phyloP scores from a whole-genome alignment of 2,797 vertebrate genomes.

The Denticeps clupeoides region DNA sequence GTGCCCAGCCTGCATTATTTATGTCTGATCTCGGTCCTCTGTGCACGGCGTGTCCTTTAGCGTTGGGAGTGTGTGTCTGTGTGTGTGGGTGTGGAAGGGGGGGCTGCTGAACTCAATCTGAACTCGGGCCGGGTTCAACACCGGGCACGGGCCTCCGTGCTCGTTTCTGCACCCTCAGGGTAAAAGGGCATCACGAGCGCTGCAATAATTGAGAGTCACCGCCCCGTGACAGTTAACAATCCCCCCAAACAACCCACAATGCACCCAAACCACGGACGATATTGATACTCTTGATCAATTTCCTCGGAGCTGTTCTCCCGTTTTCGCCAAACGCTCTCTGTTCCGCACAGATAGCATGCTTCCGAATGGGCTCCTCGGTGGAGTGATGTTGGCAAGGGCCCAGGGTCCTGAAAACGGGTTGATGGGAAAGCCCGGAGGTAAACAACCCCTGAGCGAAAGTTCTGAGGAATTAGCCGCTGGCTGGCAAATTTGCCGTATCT shows the following conservation, averaged over 20 bases:
- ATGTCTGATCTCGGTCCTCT: no score
- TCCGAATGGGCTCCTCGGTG: conserved; percentile 15
- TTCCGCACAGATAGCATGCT: conserved; percentile 18
- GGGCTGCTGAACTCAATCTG: no score
- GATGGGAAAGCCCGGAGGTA: conserved; percentile 12
- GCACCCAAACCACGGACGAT: conserved; percentile 7
- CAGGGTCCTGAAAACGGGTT: conserved; percentile 15
- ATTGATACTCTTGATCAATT: conserved; percentile 27
- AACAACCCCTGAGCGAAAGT: conserved; percentile 21
- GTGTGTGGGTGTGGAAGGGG: no score
- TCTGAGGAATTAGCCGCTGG: conserved; percentile 27
- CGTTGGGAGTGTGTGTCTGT: conserved; percentile 11
- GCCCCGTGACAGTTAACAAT: neutral
- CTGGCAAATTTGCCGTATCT: conserved; percentile 20
- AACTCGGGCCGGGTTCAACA: no score
- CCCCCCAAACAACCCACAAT: neutral
- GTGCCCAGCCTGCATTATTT: no score
- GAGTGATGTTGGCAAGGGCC: conserved; percentile 14
- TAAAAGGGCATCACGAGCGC: neutral
- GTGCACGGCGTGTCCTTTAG: conserved; percentile 28
- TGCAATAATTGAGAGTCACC: conserved; percentile 2
- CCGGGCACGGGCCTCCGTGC: no score
- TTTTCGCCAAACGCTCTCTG: conserved; percentile 23
- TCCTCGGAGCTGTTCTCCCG: conserved; percentile 21
- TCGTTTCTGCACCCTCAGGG: neutral